Base-by-base conservation (phyloP, 64 coral and sea anemone species). In the Montipora efflorescens region DNA sequence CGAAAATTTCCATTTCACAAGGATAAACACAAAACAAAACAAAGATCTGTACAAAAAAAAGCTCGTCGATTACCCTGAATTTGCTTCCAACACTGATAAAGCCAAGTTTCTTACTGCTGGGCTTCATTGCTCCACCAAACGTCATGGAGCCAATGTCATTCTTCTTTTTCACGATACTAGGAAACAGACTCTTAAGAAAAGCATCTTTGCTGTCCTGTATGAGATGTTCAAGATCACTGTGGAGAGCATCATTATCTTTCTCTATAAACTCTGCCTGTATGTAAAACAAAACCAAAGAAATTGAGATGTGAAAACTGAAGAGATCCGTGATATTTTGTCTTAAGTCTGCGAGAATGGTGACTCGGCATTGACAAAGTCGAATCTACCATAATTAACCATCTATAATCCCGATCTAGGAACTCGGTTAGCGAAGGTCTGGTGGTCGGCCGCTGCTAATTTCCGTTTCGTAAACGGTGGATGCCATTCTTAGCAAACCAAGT, bases 101-200 rank as follows among this genome's bases (percentile, higher is more conserved):
- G 14, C 94, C 94, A 67, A 98, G 96, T 84, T 98, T 98, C 84
- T 95, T 98, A 50, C 94, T 98, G 67, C 92, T 88, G 4, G 78
- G 44, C 2, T 81, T 67, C n/a, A 83, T 82, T 28, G 47, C 47
- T 18, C 88, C 88, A 47, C 81, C 88, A 46, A 91, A 89, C 25
- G 64, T 91, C 75, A 97, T 25, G 43, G 87, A 79, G 4, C 93
- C 90, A 82, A 92, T 88, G 64, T 79, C 87, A 7, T 89, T 86
- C 18, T 80, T 91, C 12, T 94, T 79, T 15, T 62, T 74, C 14
- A 28, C 74, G 0, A 85, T 89, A 52, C 79, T 89, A 13, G 97
- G 97, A 82, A 99, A 99, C 8, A 99, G 87, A 79, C 95, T 96
- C 90, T 99, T 99, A 11, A 99, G 77, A 67, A 99, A 99, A 84